These are phyloP conservation scores for Galeopsomyia nigrocyanea DNA, from an alignment of 2,888 invertebrate genomes.

Conservation along the genomic window DNA sequence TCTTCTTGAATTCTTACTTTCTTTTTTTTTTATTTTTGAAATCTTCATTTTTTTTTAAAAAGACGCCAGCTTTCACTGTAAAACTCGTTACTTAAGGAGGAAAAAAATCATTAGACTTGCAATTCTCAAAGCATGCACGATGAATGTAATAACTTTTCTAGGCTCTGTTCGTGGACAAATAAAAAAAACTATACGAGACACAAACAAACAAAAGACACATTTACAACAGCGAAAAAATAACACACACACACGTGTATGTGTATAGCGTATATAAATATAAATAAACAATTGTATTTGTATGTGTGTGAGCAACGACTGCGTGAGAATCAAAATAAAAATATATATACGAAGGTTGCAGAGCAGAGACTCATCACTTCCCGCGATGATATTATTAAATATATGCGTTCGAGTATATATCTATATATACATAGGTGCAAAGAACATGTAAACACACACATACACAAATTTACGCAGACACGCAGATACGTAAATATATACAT, in stretches of 20 bases:
- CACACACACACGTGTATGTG: slow-evolving; percentile 24
- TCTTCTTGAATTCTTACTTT: too few relatives aligned
- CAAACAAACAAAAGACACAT: background rate
- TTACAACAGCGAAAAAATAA: slow-evolving; percentile 2
- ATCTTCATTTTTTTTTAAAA: background rate
- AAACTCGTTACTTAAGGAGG: too few relatives aligned
- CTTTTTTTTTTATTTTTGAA: too few relatives aligned
- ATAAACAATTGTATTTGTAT: slow-evolving; percentile 25
- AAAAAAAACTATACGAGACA: background rate
- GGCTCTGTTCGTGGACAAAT: slow-evolving; percentile 20
- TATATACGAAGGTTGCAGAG: background rate
- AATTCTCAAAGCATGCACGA: slow-evolving; percentile 22
- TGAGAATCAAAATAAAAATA: slow-evolving; percentile 44
- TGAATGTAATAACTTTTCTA: slow-evolving; percentile 32
- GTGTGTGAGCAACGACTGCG: slow-evolving; percentile 36
- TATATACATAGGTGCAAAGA: too few relatives aligned
- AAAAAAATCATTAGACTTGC: slow-evolving; percentile 3
- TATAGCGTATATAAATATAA: slow-evolving; percentile 21
- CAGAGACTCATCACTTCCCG: slow-evolving; percentile 16
- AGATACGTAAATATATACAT: slow-evolving; percentile 31
- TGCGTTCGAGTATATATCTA: too few relatives aligned
- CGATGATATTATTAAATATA: background rate
- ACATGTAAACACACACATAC: too few relatives aligned
- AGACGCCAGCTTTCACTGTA: background rate
- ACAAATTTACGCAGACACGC: slow-evolving; percentile 2